A percentile compares a stretch with the other conserved stretches of the same genome.
Evolutionary conservation across 2,113 vertebrate genomes (phyloP).

Genomic region (Todiramphus chloris): DNA sequence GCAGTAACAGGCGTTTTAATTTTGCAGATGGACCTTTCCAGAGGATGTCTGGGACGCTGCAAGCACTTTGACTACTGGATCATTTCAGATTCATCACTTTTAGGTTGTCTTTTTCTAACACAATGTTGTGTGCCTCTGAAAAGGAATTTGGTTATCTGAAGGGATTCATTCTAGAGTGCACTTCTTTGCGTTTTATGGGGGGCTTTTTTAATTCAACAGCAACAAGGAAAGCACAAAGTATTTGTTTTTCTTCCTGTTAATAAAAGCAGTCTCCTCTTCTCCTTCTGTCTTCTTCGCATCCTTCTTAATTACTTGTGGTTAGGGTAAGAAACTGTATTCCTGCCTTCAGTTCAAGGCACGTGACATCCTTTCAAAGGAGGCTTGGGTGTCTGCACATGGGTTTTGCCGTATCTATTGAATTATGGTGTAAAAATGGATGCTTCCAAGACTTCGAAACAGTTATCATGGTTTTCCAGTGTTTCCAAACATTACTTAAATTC

Average conservation of each 20-base stretch:
- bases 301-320: neutral
- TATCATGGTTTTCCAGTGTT: neutral
- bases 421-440: neutral
- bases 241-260: neutral
- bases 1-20: rapidly evolving
- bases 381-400: neutral
- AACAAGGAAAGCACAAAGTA: neutral
- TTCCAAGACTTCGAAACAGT: neutral
- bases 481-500: neutral
- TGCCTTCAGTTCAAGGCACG: neutral
- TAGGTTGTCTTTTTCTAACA: neutral
- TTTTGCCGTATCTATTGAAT: neutral
- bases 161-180: neutral
- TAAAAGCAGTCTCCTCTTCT: neutral
- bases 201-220: neutral
- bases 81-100: neutral
- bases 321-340: neutral
- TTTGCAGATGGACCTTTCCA: neutral
- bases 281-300: neutral
- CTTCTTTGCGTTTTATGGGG: neutral
- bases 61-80: neutral
- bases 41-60: neutral
- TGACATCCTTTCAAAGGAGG: neutral
- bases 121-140: neutral
- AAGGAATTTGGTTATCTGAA: neutral